Base-by-base conservation (phyloP, 2,797 vertebrate species). In the Manis crassicaudata region DNA sequence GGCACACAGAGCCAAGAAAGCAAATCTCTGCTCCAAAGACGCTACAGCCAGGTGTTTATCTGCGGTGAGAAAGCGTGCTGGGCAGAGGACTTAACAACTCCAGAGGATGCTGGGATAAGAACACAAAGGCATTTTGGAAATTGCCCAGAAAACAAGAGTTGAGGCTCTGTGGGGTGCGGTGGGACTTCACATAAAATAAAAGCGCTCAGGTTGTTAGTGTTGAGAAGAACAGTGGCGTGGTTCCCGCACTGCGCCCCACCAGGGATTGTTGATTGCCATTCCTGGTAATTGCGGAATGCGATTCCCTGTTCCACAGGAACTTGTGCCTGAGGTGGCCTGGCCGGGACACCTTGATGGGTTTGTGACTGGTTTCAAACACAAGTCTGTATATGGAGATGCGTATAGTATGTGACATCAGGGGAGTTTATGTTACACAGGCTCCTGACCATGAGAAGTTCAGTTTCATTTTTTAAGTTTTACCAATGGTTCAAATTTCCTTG, bases 71-170 rank as follows among this genome's bases (percentile, higher is more conserved):
- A 50, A 81, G 65, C 18, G 76, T 50, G 54, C 65, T 18, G 11
- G 3, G n/a, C 62, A 18, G 10, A 5, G 58, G 46, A 94, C 29
- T 76, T 89, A 58, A 46, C 32, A 89, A 29, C 35, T 43, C 63
- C 75, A 60, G 52, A 96, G 62, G 58, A 76, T 73, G 29, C 79
- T 4, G 46, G 91, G 60, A 92, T 75, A 90, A 95, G 68, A 86
- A 83, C 77, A 91, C 86, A 96, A 88, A 86, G 65, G 25, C 75
- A 14, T 43, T 67, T 94, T 76, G 29, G 70, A 80, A 88, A 65
- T 6, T 3, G 35, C 58, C 77, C 80, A n/a, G 72, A 86, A 68
- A 52, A 20, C 32, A 18, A 13, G 35, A 76, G 20, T 23, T 52
- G 60, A 40, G n/a, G 17, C 11, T 56, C 20, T 52, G 70, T 46